A percentile compares a stretch with the other conserved stretches of the same genome.
Evolutionary conservation across 2,888 invertebrate species (phyloP).

Genomic region (Oscheius onirici): DNA sequence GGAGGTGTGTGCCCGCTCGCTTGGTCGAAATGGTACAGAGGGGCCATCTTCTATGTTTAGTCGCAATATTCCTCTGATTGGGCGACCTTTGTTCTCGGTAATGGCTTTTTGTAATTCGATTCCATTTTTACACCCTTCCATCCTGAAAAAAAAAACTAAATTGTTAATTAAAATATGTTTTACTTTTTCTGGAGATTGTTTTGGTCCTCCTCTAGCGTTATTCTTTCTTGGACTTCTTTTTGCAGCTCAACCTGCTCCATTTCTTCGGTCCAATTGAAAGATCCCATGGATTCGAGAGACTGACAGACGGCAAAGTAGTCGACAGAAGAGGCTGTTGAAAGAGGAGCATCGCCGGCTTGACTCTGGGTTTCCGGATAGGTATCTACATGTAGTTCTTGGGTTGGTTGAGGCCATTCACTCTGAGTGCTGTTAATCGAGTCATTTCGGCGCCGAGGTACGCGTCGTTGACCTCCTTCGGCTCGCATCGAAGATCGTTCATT

Average conservation of each 20-base stretch:
- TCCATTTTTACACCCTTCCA: constrained; percentile 28
- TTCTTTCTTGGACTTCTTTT: neutral
- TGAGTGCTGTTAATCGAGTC: constrained; percentile 60
- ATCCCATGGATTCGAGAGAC: constrained; percentile 47
- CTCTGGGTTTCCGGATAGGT: constrained; percentile 30
- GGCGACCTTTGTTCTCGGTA: constrained; percentile 9
- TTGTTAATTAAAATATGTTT: neutral
- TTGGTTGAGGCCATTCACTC: constrained; percentile 43
- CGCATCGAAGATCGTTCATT: constrained; percentile 52
- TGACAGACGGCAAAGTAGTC: constrained; percentile 46
- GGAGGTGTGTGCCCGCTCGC: neutral
- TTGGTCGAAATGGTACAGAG: neutral
- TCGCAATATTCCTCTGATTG: constrained; percentile 23
- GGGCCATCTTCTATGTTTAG: constrained; percentile 30
- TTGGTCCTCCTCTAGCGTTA: constrained; percentile 12
- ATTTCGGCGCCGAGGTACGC: constrained; percentile 42
- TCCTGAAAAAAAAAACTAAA: constrained; percentile 10
- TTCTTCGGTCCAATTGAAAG: constrained; percentile 52
- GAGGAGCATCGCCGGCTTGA: constrained; percentile 29
- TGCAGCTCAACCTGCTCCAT: constrained; percentile 10
- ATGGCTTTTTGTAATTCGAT: constrained; percentile 18
- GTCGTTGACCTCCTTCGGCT: constrained; percentile 37
- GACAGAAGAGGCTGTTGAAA: constrained; percentile 34
- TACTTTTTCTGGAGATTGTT: constrained; percentile 27
- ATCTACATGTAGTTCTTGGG: constrained; percentile 28